A percentile compares a stretch with the other conserved stretches of the same genome.
These are phyloP conservation scores for Anguilla megastoma DNA, from an alignment of 2,797 vertebrate species.

Conservation along the genomic window DNA sequence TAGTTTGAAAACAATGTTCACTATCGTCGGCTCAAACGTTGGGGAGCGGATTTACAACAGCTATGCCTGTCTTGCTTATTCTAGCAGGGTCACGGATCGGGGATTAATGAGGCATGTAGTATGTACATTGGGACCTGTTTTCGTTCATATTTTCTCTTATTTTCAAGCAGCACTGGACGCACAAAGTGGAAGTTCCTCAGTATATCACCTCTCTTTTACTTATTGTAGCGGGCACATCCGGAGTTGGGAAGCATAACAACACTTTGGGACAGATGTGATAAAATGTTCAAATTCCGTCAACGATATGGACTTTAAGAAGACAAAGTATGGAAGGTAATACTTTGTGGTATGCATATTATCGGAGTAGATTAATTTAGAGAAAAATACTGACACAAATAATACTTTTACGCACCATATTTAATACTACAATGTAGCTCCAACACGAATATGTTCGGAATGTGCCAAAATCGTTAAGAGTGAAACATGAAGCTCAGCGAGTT, in stretches of 20 bases:
- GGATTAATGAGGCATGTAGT: conserved; percentile 9
- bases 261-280: conserved; percentile 38
- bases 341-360: background rate
- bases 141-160: background rate
- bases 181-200: conserved; percentile 25
- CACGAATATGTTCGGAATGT: background rate
- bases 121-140: conserved; percentile 12
- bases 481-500: background rate
- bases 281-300: conserved; percentile 35
- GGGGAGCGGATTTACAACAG: conserved; percentile 32
- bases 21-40: background rate
- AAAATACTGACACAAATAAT: background rate
- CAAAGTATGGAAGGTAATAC: conserved; percentile 83
- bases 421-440: background rate
- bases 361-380: background rate
- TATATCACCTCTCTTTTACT: background rate
- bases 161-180: conserved; percentile 1
- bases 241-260: conserved; percentile 55
- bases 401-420: background rate
- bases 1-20: conserved; percentile 3
- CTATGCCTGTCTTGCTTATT: conserved; percentile 18
- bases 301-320: conserved; percentile 74
- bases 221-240: conserved; percentile 59
- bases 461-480: background rate
- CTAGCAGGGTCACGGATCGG: conserved; percentile 11